These are phyloP conservation scores for Hirudo medicinalis DNA, from an alignment of 1,140 invertebrate genomes.

Conservation along the genomic window DNA sequence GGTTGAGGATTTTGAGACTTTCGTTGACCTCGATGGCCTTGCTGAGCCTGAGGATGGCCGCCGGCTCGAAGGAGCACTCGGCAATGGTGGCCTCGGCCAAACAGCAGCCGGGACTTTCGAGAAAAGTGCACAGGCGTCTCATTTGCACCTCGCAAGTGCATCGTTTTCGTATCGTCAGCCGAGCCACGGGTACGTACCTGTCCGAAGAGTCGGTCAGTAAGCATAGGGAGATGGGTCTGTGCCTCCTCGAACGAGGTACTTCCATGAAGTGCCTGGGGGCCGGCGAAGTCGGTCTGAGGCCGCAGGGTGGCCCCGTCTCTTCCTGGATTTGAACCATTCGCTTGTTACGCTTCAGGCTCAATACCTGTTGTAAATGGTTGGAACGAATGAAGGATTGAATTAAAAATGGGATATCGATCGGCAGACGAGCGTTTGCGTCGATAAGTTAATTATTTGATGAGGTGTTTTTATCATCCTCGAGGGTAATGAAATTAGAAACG, in stretches of 20 bases:
- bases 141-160: background rate
- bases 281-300: background rate
- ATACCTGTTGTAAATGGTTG: background rate
- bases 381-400: no score
- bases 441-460: no score
- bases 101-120: background rate
- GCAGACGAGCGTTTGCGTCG: no score
- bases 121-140: background rate
- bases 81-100: background rate
- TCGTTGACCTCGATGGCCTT: background rate
- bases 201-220: background rate
- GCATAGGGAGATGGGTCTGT: background rate
- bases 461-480: no score
- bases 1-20: background rate
- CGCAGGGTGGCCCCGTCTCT: background rate
- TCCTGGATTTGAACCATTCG: background rate
- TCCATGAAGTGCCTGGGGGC: background rate
- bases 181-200: background rate
- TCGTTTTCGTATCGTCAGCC: background rate
- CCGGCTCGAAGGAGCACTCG: background rate
- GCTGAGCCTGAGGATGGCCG: background rate
- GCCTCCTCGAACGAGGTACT: background rate
- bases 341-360: conserved; percentile 3
- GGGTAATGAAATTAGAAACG: no score
- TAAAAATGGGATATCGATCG: no score